Evolutionary conservation across 2,113 vertebrate species (phyloP), one percentile per base, ranked within the genome.

Genomic region (Mus spicilegus): DNA sequence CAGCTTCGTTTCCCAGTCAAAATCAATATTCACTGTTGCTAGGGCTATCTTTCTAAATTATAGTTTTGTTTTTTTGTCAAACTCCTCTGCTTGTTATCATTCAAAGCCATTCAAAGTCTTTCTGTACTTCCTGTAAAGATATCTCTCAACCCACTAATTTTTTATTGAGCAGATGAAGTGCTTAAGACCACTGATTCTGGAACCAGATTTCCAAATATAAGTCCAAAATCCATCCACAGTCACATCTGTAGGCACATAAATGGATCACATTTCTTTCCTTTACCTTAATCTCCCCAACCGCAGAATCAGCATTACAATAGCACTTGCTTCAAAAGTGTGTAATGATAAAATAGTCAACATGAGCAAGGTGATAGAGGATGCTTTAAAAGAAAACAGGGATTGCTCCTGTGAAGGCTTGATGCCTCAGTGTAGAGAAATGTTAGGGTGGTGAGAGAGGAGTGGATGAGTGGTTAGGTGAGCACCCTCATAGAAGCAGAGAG

Each of bases 11-110:
- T 73, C 80, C 22, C 33, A 90, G 93, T 91, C 90, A 78, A 54
- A 94, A 65, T 90, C 84, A 69, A 67, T 95, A 88, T 77, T 93
- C 49, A 92, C 36, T 90, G 19, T 42, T 93, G 28, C 56, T 56
- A 92, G 39, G 65, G 87, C 76, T 65, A 89, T 72, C 22, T 80
- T 89, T 89, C 75, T 75, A 92, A 93, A 90, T 87, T 89, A 82
- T 4, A 81, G 11, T 94, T 89, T 88, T 91, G 63, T 77, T 96
- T 91, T 91, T 42, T 93, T 84, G 51, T 95, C 65, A 94, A 54
- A 85, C 12, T 61, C 86, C 54, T 93, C 61, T 87, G 70, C 58
- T 94, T 95, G 61, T 91, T 96, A 51, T 85, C 72, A 94, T 92
- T 93, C 78, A 95, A 95, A 39, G 56, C 24, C 78, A 67, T 36